phyloP scores from a whole-genome alignment of 2,797 vertebrate genomes.

The Tenualosa ilisha region DNA sequence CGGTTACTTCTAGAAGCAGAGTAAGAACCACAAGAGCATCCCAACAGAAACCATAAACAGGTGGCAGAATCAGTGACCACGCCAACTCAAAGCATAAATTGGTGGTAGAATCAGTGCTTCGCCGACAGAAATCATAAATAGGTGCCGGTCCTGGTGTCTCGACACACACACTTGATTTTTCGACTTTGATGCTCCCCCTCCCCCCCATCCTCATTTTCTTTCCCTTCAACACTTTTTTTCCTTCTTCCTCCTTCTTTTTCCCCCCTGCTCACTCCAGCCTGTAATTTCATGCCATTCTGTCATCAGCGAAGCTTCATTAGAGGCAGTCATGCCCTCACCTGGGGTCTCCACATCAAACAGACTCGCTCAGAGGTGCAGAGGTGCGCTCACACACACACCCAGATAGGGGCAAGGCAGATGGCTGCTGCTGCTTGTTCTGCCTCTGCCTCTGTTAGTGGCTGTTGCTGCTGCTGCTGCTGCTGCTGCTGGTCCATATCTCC shows the following conservation, averaged over 20 bases:
- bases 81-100: background rate
- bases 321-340: conserved; percentile 37
- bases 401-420: background rate
- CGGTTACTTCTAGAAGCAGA: background rate
- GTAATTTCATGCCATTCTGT: conserved; percentile 51
- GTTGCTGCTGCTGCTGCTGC: background rate
- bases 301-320: conserved; percentile 53
- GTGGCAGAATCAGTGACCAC: background rate
- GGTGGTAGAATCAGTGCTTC: background rate
- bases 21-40: background rate
- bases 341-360: conserved; percentile 32
- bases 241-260: background rate
- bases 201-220: background rate
- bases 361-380: background rate
- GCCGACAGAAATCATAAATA: background rate
- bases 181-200: background rate
- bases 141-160: background rate
- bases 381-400: background rate
- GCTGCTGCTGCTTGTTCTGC: background rate
- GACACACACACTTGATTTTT: background rate
- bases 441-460: background rate
- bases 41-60: background rate
- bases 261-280: conserved; percentile 23
- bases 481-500: background rate
- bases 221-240: background rate